Base-by-base conservation (phyloP, 2,797 vertebrate genomes). In the Melanotaenia nigrans region DNA sequence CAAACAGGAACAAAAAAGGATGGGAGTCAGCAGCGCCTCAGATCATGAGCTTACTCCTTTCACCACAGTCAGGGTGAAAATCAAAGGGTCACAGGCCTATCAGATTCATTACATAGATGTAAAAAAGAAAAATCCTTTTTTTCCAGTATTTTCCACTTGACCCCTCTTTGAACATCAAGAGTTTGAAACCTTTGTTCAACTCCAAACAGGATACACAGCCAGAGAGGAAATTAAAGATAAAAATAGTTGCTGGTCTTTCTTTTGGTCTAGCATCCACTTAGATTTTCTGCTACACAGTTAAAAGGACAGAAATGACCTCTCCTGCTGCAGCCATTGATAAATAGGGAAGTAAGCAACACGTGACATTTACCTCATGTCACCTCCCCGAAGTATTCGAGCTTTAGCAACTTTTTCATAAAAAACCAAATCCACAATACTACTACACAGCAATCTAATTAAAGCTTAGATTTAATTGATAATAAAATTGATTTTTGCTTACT, bases 151-250 rank as follows among this genome's bases (percentile, higher is more conserved):
- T 68, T 74, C 62, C 45, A 67, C 30, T 60, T 74, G 74, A 83
- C 84, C 77, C 30, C n/a, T 54, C 65, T 74, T 68, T 75, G 71
- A 75, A 84, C 71, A 53, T 51, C 18, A 45, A 22, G 57, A 71
- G 63, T 78, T 82, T 76, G 60, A 82, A 72, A 70, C 40, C 38
- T 33, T 30, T 53, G 47, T 65, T 78, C n/a, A 2, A 75, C 75
- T 81, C 80, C 72, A 84, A 90, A 85, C 71, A 75, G 75, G 77
- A 90, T 89, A 88, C 84, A 84, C 81, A 72, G 85, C 68, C 77
- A 75, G 75, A 78, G 65, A 84, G 85, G 85, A 87, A 85, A 84
- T 88, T 55, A 72, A 82, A 81, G 67, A 73, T 82, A 67, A 75
- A 82, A 78, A 32, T 66, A 68, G 84, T 28, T 54, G 82, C 87